These are phyloP conservation scores for Iphiclides podalirius DNA, from an alignment of 2,888 invertebrate genomes.

Conservation along the genomic window DNA sequence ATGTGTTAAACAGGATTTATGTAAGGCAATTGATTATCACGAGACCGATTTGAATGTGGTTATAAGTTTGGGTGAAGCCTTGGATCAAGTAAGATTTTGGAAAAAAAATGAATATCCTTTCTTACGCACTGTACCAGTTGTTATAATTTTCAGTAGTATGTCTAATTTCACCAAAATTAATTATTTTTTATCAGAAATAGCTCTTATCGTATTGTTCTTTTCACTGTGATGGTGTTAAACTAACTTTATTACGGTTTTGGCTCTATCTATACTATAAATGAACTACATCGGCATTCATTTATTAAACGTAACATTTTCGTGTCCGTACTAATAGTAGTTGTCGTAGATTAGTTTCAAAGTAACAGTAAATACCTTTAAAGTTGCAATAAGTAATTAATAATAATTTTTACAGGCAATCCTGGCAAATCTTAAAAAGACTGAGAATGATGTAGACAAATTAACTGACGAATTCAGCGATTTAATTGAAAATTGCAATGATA, in stretches of 20 bases:
- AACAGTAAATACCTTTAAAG: conserved; percentile 18
- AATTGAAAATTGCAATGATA: conserved; percentile 91
- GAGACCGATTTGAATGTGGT: conserved; percentile 86
- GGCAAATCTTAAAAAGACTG: conserved; percentile 89
- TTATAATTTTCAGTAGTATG: conserved; percentile 72
- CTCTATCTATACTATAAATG: conserved; percentile 8
- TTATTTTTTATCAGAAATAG: conserved; percentile 17
- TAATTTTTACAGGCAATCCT: conserved; percentile 83
- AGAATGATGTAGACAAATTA: conserved; percentile 92
- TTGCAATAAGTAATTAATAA: conserved; percentile 16
- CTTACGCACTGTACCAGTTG: conserved; percentile 61
- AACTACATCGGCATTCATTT: not conserved
- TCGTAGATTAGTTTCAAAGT: conserved; percentile 65
- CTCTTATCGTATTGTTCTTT: conserved; percentile 11
- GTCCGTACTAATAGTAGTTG: conserved; percentile 67
- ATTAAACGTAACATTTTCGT: conserved; percentile 24
- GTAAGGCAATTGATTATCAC: conserved; percentile 86
- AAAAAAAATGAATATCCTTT: conserved; percentile 27
- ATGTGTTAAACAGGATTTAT: conserved; percentile 84
- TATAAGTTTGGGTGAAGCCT: conserved; percentile 86
- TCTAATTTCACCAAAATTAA: conserved; percentile 57
- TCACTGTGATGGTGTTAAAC: conserved; percentile 27
- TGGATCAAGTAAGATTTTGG: conserved; percentile 88
- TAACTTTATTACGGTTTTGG: conserved; percentile 24
- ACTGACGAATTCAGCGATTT: conserved; percentile 92